Conservation (phyloP, 2,888 invertebrate species). For the Cataglyphis cursor region DNA sequence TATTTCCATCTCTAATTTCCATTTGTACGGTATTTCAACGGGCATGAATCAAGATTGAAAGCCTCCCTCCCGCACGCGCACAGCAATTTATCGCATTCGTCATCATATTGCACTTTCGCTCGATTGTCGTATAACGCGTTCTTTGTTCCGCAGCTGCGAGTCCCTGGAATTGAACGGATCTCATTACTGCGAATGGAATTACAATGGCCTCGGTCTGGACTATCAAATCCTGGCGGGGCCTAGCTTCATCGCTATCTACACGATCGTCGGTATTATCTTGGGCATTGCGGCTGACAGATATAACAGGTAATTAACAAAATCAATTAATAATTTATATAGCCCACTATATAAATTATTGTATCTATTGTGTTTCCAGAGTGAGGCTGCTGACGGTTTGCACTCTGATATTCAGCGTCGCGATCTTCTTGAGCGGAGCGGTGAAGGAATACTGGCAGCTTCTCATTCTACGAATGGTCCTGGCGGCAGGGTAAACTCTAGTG, state of each 20-base stretch:
- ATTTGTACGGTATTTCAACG: background rate
- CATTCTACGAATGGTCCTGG: conserved; percentile 94
- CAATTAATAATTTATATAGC: background rate
- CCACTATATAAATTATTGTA: too few relatives aligned
- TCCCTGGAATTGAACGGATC: conserved; percentile 91
- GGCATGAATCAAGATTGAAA: conserved; percentile 3
- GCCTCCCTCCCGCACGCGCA: conserved; percentile 3
- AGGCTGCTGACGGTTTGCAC: conserved; percentile 93
- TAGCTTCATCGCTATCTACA: conserved; percentile 96
- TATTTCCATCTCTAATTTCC: background rate
- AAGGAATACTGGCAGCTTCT: conserved; percentile 96
- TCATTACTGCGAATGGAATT: conserved; percentile 95
- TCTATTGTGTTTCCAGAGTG: conserved; percentile 88
- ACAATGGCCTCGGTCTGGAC: conserved; percentile 96
- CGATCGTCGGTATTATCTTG: conserved; percentile 94
- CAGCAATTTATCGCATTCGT: conserved; percentile 12
- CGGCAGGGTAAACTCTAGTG: conserved; percentile 90
- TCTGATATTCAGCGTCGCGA: conserved; percentile 93
- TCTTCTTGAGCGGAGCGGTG: conserved; percentile 94
- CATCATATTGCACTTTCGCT: conserved; percentile 31
- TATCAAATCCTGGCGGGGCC: conserved; percentile 98
- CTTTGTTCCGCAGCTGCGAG: conserved; percentile 88
- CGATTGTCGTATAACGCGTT: conserved; percentile 4
- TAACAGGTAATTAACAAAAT: conserved; percentile 84
- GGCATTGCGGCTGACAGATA: conserved; percentile 93